Evolutionary conservation across 1,140 invertebrate species (phyloP).

Genomic region (Notospermus geniculatus): DNA sequence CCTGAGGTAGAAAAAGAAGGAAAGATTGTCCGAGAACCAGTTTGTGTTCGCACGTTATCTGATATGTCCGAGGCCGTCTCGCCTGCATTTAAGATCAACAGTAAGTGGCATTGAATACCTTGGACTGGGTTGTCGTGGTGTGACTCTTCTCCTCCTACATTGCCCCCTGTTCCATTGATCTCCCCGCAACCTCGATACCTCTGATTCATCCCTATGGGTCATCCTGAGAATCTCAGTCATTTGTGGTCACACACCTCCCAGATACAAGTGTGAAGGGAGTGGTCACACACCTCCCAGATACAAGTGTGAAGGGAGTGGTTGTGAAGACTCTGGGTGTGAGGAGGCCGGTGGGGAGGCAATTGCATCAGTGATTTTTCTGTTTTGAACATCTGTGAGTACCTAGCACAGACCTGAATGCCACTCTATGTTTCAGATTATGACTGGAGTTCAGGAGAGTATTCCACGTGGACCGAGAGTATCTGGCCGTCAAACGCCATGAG

Average conservation of each 20-base stretch:
- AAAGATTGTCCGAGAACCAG: conserved; percentile 56
- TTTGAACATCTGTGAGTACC: background rate
- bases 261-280: conserved; percentile 5
- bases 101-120: conserved; percentile 27
- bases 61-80: conserved; percentile 74
- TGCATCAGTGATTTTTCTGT: background rate
- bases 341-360: no score
- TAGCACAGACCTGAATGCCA: background rate
- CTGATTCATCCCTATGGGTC: no score
- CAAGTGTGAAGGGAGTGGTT: no score
- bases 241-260: no score
- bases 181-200: no score
- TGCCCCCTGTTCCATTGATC: no score
- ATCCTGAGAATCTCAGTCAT: no score
- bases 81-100: conserved; percentile 28
- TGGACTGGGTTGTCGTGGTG: no score
- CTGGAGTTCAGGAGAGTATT: conserved; percentile 74
- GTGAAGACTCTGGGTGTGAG: no score
- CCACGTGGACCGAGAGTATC: conserved; percentile 89
- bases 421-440: conserved; percentile 68
- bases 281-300: background rate
- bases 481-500: conserved; percentile 68
- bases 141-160: no score
- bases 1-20: conserved; percentile 25
- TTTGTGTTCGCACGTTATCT: conserved; percentile 74